Evolutionary conservation across 2,888 invertebrate species (phyloP), one percentile per base, ranked within the genome.

Genomic region (Caenorhabditis uteleia): DNA sequence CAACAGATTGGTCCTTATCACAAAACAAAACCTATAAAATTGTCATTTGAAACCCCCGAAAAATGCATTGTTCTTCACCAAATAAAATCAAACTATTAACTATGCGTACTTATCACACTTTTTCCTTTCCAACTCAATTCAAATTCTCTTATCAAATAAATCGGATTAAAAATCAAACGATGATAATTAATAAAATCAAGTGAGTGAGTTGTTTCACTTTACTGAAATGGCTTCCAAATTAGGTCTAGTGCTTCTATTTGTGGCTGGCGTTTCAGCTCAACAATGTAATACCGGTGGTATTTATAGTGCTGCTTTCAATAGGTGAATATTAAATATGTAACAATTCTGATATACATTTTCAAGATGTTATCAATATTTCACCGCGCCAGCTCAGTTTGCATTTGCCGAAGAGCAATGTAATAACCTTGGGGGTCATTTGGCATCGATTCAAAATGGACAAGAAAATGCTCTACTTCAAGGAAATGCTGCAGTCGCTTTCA

Each of bases 351-450:
- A 21, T 3, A 12, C 25, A 8, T 26, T 10, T 44, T 54, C 7
- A 33, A 61, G 61, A 26, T 66, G 65, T 33, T 66, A 66, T 47
- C 66, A 66, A 54, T 66, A 56, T 50, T 56, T 66, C 56, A 60
- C 66, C 1, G 56, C 59, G 8, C 60, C 66, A 1, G 60, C 66
- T 3, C 54, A 60, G 40, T 66, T 60, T 54, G 56, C 34, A 16
- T 50, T 56, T 10, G 66, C 66, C 14, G 66, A 66, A 29, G 60
- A 66, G 42, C 59, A 60, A 27, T 66, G 66, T 20, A 29, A 21
- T n/a, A 21, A 42, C 1, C 39, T 66, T 21, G 66, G 66, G 12
- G 66, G 66, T 2, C 59, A 66, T 34, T 33, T 66, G 12, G 66
- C 49, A 4, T 60, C 66, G 1, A 43, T 66, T n/a, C 46, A 50